phyloP scores from a whole-genome alignment of 2,113 vertebrate genomes.

The Phaethornis superciliosus region DNA sequence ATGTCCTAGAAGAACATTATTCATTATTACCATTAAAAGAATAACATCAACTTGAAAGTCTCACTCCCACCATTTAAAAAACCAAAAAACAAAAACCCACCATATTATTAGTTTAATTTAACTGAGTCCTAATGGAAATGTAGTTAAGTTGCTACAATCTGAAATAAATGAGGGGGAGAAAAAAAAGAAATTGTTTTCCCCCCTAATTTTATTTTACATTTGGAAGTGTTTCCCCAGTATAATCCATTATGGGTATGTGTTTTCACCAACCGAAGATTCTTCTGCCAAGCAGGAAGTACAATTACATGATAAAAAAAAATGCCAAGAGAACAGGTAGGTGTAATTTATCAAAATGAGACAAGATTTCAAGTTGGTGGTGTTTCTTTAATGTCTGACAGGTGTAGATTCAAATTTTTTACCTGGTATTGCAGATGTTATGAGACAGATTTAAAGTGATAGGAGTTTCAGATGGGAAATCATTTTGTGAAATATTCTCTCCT shows the following conservation, averaged over 20 bases:
- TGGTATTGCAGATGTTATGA: conserved; percentile 78
- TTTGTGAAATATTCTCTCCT: conserved; percentile 77
- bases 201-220: neutral
- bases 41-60: conserved; percentile 54
- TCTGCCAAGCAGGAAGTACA: neutral
- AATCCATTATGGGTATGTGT: neutral
- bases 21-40: conserved; percentile 48
- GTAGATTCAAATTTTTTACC: conserved; percentile 67
- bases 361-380: conserved; percentile 40
- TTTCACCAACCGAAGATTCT: neutral
- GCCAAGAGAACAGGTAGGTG: neutral
- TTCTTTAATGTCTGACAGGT: conserved; percentile 20
- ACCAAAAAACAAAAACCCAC: neutral
- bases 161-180: neutral
- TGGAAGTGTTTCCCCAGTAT: neutral
- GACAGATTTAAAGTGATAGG: conserved; percentile 77
- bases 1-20: conserved; percentile 20
- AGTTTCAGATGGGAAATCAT: conserved; percentile 74
- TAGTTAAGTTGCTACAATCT: neutral
- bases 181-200: neutral
- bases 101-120: neutral
- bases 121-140: neutral
- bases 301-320: neutral
- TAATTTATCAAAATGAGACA: conserved; percentile 13
- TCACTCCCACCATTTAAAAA: neutral